Evolutionary conservation across 1,140 invertebrate genomes (phyloP), one percentile per base, ranked within the genome.

Genomic region (Drosophila elegans): DNA sequence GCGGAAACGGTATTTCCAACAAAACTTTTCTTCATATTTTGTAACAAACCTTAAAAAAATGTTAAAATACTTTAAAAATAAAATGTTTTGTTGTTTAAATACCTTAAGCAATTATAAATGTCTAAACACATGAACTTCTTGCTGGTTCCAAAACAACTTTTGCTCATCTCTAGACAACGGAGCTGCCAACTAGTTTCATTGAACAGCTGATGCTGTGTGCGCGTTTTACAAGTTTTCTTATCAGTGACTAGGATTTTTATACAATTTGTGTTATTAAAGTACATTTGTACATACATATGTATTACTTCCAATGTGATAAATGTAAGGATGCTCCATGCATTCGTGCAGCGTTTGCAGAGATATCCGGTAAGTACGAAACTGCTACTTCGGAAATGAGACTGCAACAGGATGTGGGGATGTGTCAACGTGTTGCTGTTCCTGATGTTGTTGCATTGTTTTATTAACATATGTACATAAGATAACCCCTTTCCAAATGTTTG

Each of bases 381-480:
- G 63, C 57, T 54, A 16, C 32, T 39, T 16, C 73, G 78, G 72
- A 86, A 83, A 84, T 83, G 80, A 80, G 73, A 39, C 52, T 52
- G 64, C 60, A 41, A 34, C 67, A 32, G 49, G 49, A 71, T 63
- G 57, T 11, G 27, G 57, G 72, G 66, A 84, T 68, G 74, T 76
- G 62, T 67, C 78, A 76, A 88, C 78, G 75, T 79, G 79, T 79
- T 88, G 75, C 49, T 61, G 11, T 49, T 41, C 46, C 42, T 77
- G 80, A 89, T 82, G 74, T 88, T 80, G 52, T 39, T 46, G 25
- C 46, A 36, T 51, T 49, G 57, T 56, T 69, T 49, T 21, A 1
- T 21, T 21, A 21, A 21, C 0, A 21, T n/a, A 44, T 46, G n/a
- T 34, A 10, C 42, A 16, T 44, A 21, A 0, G 0, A 9, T 11